Percentiles rank a stretch among this genome's conserved stretches.
phyloP scores from a whole-genome alignment of 2,113 vertebrate genomes.

The Scatophagus argus region DNA sequence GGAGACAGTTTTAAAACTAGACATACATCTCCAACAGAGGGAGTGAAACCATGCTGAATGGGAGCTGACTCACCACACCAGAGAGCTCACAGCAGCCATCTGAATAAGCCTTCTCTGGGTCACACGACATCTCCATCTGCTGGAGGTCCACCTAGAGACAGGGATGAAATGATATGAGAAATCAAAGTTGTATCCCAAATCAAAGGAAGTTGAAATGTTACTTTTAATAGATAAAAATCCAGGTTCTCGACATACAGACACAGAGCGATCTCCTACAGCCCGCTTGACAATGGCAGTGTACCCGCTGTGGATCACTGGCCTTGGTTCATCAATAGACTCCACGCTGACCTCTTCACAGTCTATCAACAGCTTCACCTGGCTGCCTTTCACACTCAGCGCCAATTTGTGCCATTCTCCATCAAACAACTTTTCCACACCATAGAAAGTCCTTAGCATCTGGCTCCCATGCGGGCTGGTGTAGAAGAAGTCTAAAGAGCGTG shows the following conservation, averaged over 20 bases:
- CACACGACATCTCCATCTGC: constrained; percentile 83
- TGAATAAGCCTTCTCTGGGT: constrained; percentile 81
- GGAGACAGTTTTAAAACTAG: constrained; percentile 13
- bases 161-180: not conserved
- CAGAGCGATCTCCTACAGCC: constrained; percentile 66
- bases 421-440: constrained; percentile 76
- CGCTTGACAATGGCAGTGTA: constrained; percentile 80
- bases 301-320: constrained; percentile 57
- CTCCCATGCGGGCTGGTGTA: constrained; percentile 57
- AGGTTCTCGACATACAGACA: constrained; percentile 65
- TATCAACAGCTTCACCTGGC: constrained; percentile 77
- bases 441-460: constrained; percentile 75
- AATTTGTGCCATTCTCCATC: constrained; percentile 84
- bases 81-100: constrained; percentile 86
- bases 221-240: not conserved
- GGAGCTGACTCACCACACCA: constrained; percentile 71
- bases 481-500: constrained; percentile 77
- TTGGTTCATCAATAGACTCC: constrained; percentile 64
- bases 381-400: constrained; percentile 77
- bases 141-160: constrained; percentile 81
- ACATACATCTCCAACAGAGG: not conserved
- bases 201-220: not conserved
- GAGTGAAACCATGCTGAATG: not conserved
- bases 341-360: constrained; percentile 78
- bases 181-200: not conserved